Percentiles rank a stretch among this genome's conserved stretches.
Conservation (phyloP, 35 echinoderm and acorn worm species). For the Apostichopus japonicus region DNA sequence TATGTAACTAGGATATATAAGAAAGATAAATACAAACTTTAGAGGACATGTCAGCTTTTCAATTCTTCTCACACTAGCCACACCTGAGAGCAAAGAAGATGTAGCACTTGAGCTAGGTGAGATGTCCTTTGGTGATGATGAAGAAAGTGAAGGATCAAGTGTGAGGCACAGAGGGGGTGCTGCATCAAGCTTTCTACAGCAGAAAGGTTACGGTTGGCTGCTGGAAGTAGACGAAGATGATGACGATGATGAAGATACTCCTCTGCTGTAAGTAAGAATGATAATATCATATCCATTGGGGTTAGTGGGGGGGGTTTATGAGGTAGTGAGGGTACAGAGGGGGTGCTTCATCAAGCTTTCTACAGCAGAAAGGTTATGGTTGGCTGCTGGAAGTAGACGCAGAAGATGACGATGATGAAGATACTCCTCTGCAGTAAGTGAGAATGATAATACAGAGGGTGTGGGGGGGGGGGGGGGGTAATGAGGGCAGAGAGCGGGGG, state of each 20-base stretch:
- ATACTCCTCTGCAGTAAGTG: conserved; percentile 84
- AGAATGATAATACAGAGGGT: too few relatives aligned
- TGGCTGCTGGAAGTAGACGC: conserved; percentile 96
- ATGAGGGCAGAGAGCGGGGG: too few relatives aligned
- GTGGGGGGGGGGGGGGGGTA: too few relatives aligned
- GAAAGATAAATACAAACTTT: too few relatives aligned
- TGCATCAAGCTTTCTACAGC: conserved; percentile 82
- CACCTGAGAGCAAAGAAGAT: conserved; percentile 37
- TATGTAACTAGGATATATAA: too few relatives aligned
- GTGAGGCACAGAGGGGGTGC: conserved; percentile 55
- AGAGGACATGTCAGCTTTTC: too few relatives aligned
- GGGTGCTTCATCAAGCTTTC: too few relatives aligned
- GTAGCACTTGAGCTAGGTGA: conserved; percentile 84
- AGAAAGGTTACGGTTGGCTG: conserved; percentile 93
- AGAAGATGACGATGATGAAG: conserved; percentile 72
- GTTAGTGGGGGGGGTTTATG: too few relatives aligned
- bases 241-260: conserved; percentile 75
- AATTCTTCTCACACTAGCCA: background rate
- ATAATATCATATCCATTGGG: too few relatives aligned
- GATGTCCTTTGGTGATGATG: conserved; percentile 65
- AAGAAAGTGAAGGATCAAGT: background rate
- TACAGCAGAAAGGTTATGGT: conserved; percentile 93
- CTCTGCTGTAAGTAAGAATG: conserved; percentile 96
- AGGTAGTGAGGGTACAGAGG: too few relatives aligned
- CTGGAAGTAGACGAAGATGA: conserved; percentile 95